Conservation (phyloP, 2,113 vertebrate species). For the Synchiropus splendidus region DNA sequence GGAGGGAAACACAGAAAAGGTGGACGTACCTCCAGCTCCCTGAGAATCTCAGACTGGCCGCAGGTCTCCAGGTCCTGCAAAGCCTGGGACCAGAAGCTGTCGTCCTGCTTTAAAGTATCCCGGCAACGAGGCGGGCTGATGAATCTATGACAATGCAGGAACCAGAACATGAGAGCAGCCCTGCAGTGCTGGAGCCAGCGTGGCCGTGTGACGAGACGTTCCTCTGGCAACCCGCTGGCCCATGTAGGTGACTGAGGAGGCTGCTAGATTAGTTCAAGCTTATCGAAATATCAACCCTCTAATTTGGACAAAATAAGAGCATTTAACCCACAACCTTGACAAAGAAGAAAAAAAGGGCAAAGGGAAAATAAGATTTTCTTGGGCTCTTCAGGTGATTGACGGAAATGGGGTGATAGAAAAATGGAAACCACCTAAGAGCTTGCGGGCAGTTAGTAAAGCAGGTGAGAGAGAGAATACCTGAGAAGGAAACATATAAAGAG, state of each 20-base stretch:
- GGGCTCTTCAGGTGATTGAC: slow-evolving; percentile 68
- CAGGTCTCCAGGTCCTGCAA: slow-evolving; percentile 96
- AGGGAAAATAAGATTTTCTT: slow-evolving; percentile 62
- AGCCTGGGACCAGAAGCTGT: slow-evolving; percentile 94
- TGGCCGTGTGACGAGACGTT: slow-evolving; percentile 33
- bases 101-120: slow-evolving; percentile 72
- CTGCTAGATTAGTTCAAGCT: slow-evolving; percentile 10
- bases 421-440: slow-evolving; percentile 76
- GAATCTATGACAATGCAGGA: slow-evolving; percentile 89
- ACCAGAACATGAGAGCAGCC: slow-evolving; percentile 63
- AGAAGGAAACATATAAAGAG: slow-evolving; percentile 77
- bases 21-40: slow-evolving; percentile 88
- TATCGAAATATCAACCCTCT: slow-evolving; percentile 15
- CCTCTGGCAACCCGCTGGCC: slow-evolving; percentile 29
- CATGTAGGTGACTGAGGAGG: slow-evolving; percentile 22
- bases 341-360: slow-evolving; percentile 50
- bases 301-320: slow-evolving; percentile 18
- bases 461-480: slow-evolving; percentile 94
- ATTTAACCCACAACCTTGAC: slow-evolving; percentile 60
- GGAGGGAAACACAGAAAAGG: slow-evolving; percentile 7
- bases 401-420: slow-evolving; percentile 71
- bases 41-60: slow-evolving; percentile 93
- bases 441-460: slow-evolving; percentile 85
- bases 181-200: slow-evolving; percentile 45
- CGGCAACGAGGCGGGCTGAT: slow-evolving; percentile 76